Conservation (phyloP, 1,140 invertebrate genomes). For the Drosophila kanapiae region DNA sequence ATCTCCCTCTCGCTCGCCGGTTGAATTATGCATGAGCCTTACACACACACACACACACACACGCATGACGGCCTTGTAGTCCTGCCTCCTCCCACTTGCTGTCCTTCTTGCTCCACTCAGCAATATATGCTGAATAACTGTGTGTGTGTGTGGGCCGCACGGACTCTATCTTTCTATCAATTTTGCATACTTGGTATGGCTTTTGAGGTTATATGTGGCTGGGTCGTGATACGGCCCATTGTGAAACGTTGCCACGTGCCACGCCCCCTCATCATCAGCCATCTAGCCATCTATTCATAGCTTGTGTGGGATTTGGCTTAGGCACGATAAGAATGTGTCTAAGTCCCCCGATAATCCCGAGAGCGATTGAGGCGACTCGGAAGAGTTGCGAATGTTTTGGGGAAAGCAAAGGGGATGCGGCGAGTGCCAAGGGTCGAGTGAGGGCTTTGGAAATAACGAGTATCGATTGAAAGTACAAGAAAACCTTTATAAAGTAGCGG, state of each 20-base stretch:
- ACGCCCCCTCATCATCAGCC: conserved; percentile 1
- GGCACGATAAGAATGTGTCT: conserved; percentile 40
- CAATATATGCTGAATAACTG: conserved; percentile 5
- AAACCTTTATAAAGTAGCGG: too few relatives aligned
- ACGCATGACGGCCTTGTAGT: conserved; percentile 70
- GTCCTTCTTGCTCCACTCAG: background rate
- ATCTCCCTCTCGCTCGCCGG: background rate
- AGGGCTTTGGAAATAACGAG: too few relatives aligned
- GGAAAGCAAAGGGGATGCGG: too few relatives aligned
- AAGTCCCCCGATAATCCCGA: conserved; percentile 34
- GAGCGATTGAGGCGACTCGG: background rate
- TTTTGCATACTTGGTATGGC: conserved; percentile 74
- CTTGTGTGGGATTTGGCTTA: conserved; percentile 42
- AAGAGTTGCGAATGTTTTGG: background rate
- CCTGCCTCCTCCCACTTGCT: background rate
- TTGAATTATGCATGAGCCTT: conserved; percentile 75
- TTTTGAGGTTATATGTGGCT: conserved; percentile 59
- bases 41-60: conserved; percentile 45
- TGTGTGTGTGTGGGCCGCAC: conserved; percentile 14
- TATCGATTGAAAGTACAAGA: too few relatives aligned
- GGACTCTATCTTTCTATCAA: conserved; percentile 79
- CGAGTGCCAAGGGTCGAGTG: too few relatives aligned
- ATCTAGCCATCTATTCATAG: conserved; percentile 15
- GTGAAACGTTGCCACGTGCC: conserved; percentile 9
- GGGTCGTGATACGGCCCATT: conserved; percentile 44